Evolutionary conservation across 2,797 vertebrate species (phyloP).

Genomic region (Sebastes goodei): DNA sequence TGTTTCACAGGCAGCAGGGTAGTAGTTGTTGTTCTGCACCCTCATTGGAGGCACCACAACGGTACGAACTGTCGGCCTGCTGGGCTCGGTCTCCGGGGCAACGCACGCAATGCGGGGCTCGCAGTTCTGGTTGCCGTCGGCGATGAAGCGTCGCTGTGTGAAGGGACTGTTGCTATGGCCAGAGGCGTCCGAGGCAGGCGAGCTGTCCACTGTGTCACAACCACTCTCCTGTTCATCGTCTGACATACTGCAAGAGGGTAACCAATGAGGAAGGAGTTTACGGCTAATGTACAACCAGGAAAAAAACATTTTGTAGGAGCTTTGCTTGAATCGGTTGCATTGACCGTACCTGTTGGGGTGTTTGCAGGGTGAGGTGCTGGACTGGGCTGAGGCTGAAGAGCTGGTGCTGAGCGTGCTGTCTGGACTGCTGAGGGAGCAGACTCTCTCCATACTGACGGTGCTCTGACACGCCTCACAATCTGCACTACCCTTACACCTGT

Average conservation of each 20-base stretch:
- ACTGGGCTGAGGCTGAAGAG: slow-evolving; percentile 90
- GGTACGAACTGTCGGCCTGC: slow-evolving; percentile 89
- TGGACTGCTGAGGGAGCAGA: slow-evolving; percentile 96
- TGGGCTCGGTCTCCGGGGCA: slow-evolving; percentile 83
- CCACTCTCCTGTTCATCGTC: slow-evolving; percentile 96
- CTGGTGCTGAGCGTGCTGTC: slow-evolving; percentile 97
- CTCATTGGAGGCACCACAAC: slow-evolving; percentile 93
- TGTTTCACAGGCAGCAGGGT: slow-evolving; percentile 79
- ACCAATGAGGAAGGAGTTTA: neutral
- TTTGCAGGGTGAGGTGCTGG: slow-evolving; percentile 94
- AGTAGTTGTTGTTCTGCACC: slow-evolving; percentile 87
- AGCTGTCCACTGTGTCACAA: slow-evolving; percentile 95
- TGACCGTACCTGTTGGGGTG: slow-evolving; percentile 90
- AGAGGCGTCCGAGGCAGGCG: slow-evolving; percentile 90
- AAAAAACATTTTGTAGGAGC: neutral
- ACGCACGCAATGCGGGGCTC: slow-evolving; percentile 81
- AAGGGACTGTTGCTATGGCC: slow-evolving; percentile 89
- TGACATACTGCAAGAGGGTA: slow-evolving; percentile 87
- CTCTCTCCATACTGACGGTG: slow-evolving; percentile 94
- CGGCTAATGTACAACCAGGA: neutral
- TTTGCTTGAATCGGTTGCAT: neutral
- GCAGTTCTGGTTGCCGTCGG: slow-evolving; percentile 86
- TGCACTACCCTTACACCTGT: slow-evolving; percentile 93
- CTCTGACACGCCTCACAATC: slow-evolving; percentile 97
- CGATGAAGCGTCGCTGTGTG: slow-evolving; percentile 86